These are phyloP conservation scores for Alfaro cultratus DNA, from an alignment of 2,797 vertebrate genomes.

Conservation along the genomic window DNA sequence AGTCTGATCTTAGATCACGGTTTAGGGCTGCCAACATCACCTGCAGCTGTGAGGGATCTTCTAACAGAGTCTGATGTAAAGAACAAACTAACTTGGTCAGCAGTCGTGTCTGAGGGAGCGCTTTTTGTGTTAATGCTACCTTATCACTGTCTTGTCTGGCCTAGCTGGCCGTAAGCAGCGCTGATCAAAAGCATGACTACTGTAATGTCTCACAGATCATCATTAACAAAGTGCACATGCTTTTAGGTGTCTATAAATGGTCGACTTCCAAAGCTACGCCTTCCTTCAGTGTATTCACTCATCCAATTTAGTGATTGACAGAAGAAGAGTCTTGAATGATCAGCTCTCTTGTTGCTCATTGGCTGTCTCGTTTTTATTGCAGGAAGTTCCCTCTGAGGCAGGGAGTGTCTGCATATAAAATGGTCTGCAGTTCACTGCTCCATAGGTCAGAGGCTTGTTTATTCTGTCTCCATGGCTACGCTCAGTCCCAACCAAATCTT, in stretches of 20 bases:
- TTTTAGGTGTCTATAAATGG: conserved; percentile 69
- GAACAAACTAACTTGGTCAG: conserved; percentile 59
- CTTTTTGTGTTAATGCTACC: conserved; percentile 56
- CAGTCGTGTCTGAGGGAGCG: conserved; percentile 57
- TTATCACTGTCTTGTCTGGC: conserved; percentile 62
- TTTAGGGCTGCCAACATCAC: conserved; percentile 50
- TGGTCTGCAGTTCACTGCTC: conserved; percentile 99
- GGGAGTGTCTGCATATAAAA: conserved; percentile 99
- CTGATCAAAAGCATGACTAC: conserved; percentile 75
- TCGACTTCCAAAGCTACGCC: conserved; percentile 65
- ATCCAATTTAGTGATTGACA: conserved; percentile 78
- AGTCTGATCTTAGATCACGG: conserved; percentile 72
- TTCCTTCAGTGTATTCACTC: conserved; percentile 64
- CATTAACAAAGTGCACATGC: conserved; percentile 65
- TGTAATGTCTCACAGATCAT: conserved; percentile 62
- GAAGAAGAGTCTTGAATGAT: conserved; percentile 94
- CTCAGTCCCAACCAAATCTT: conserved; percentile 94
- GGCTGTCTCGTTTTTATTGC: conserved; percentile 99
- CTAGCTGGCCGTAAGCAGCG: conserved; percentile 68
- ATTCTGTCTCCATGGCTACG: conserved; percentile 99
- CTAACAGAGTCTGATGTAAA: conserved; percentile 42
- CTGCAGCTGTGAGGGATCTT: conserved; percentile 33
- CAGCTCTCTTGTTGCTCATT: conserved; percentile 99
- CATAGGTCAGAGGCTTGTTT: conserved; percentile 99
- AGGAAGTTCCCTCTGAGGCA: conserved; percentile 99